phyloP scores from a whole-genome alignment of 2,888 invertebrate genomes.

The Spilarctia lutea region DNA sequence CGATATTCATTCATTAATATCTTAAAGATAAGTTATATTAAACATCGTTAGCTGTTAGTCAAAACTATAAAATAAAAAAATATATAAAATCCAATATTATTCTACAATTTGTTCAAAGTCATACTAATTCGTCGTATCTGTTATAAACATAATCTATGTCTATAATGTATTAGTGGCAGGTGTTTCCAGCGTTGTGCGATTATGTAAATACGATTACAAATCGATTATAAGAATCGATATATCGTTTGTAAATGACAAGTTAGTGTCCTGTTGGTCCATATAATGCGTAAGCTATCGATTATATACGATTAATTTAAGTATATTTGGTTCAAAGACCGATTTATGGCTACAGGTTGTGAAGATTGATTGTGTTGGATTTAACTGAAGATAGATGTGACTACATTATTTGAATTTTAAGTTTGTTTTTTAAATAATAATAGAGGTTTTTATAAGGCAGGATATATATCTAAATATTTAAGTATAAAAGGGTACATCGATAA shows the following conservation, averaged over 20 bases:
- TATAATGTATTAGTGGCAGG: slow-evolving; percentile 51
- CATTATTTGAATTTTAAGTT: not conserved
- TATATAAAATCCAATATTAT: too few species aligned
- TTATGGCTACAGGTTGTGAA: slow-evolving; percentile 22
- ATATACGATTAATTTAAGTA: slow-evolving; percentile 30
- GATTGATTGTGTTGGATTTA: slow-evolving; percentile 13
- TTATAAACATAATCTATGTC: slow-evolving; percentile 12
- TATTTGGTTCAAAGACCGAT: slow-evolving; percentile 39
- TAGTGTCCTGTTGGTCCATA: slow-evolving; percentile 33
- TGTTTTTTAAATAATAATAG: not conserved
- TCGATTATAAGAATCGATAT: slow-evolving; percentile 56
- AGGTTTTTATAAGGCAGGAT: not conserved
- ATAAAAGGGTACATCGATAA: not conserved
- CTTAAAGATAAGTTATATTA: too few species aligned
- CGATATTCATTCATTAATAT: too few species aligned
- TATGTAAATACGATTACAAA: slow-evolving; percentile 63
- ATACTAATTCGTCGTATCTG: slow-evolving; percentile 19
- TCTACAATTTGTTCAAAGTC: too few species aligned
- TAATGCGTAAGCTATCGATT: slow-evolving; percentile 34
- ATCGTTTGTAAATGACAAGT: slow-evolving; percentile 54
- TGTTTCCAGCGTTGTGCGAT: slow-evolving; percentile 52
- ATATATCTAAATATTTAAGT: not conserved
- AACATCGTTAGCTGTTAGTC: too few species aligned
- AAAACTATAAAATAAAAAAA: too few species aligned
- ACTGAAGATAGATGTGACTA: slow-evolving; percentile 2